A percentile compares a stretch with the other conserved stretches of the same genome.
Conservation (phyloP, 2,797 vertebrate genomes). For the Eupleurogrammus muticus region DNA sequence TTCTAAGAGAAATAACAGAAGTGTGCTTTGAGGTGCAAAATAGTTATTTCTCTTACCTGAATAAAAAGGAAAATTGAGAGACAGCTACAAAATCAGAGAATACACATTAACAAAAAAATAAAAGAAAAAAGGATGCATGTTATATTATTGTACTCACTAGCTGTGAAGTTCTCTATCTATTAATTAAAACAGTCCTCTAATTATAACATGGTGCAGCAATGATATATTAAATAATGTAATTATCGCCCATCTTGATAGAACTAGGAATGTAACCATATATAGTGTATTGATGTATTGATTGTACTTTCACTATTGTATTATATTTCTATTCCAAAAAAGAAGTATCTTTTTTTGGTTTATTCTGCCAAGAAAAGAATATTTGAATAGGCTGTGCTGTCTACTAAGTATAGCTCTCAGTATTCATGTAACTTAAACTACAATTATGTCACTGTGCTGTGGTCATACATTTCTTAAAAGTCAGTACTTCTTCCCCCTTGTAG, state of each 20-base stretch:
- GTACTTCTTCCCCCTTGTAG: constrained; percentile 26
- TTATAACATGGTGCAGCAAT: not conserved
- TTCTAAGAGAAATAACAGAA: constrained; percentile 2
- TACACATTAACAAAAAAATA: not conserved
- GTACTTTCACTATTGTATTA: constrained; percentile 11
- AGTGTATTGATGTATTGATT: constrained; percentile 1
- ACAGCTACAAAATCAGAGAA: constrained; percentile 2
- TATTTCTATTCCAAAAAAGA: not conserved
- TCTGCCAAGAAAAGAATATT: constrained; percentile 20
- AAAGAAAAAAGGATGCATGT: not conserved
- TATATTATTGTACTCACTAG: not conserved
- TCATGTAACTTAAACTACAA: constrained; percentile 46
- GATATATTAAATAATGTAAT: not conserved
- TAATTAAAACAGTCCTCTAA: too few species aligned
- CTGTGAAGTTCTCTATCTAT: not conserved
- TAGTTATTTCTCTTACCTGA: not conserved
- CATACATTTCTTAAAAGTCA: constrained; percentile 35
- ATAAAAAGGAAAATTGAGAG: not conserved
- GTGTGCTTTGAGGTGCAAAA: not conserved
- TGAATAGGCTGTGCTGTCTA: constrained; percentile 25
- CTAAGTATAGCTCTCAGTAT: constrained; percentile 27
- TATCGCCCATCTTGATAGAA: not conserved
- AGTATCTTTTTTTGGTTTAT: constrained; percentile 15
- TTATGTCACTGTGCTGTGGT: constrained; percentile 46
- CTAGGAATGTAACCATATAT: not conserved